Evolutionary conservation across 1,140 invertebrate species (phyloP).

Genomic region (Drosophila miranda): DNA sequence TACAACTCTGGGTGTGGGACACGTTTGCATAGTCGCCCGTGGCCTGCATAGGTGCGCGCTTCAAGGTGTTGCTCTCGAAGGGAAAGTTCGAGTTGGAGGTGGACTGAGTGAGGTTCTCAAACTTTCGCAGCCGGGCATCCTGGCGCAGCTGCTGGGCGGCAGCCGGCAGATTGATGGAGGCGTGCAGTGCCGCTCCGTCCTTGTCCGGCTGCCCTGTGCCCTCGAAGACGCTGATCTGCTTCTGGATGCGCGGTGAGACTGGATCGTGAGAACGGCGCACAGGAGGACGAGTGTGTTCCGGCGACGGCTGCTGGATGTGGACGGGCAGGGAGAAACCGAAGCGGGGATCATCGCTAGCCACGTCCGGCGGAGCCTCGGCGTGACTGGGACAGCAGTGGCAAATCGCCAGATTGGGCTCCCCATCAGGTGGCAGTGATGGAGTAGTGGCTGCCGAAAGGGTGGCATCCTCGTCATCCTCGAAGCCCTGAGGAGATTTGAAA

Average conservation of each 20-base stretch:
- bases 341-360: conserved; percentile 57
- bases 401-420: conserved; percentile 60
- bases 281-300: conserved; percentile 38
- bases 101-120: conserved; percentile 75
- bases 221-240: conserved; percentile 78
- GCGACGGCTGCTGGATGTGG: conserved; percentile 56
- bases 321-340: conserved; percentile 56
- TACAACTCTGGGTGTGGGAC: conserved; percentile 74
- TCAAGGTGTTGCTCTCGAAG: conserved; percentile 75
- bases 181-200: conserved; percentile 54
- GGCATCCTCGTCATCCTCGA: conserved; percentile 83
- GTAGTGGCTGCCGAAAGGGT: conserved; percentile 83
- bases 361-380: conserved; percentile 62
- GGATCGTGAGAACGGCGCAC: conserved; percentile 66
- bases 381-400: conserved; percentile 73
- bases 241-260: conserved; percentile 73
- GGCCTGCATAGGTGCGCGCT: conserved; percentile 55
- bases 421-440: conserved; percentile 62
- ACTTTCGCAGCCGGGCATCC: conserved; percentile 69
- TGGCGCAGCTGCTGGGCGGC: conserved; percentile 62
- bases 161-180: conserved; percentile 70
- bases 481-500: conserved; percentile 43
- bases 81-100: conserved; percentile 79
- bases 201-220: conserved; percentile 22
- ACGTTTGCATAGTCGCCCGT: conserved; percentile 59